phyloP scores from a whole-genome alignment of 2,113 vertebrate genomes.

The Tragelaphus scriptus region DNA sequence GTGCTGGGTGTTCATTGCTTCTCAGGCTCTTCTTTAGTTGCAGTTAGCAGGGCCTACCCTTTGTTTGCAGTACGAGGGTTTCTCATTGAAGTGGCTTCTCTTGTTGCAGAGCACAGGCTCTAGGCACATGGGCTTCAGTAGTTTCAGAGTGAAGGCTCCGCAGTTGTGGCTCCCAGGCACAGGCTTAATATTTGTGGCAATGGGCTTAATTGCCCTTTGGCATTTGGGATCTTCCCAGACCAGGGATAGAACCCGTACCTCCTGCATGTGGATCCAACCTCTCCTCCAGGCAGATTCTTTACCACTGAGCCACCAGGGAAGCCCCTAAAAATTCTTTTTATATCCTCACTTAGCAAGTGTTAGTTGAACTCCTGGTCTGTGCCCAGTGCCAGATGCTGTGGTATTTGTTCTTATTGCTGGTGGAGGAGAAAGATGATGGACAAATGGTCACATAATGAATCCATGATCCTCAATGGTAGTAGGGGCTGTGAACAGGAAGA shows the following conservation, averaged over 20 bases:
- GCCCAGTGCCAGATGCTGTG: neutral
- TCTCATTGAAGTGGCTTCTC: neutral
- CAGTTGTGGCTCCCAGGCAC: neutral
- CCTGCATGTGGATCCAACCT: neutral
- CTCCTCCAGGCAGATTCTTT: neutral
- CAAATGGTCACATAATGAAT: no score
- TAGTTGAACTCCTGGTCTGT: accelerated
- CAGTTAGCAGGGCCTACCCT: neutral
- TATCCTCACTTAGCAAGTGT: neutral
- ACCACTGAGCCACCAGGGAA: neutral
- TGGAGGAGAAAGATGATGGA: neutral
- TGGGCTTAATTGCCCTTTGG: neutral
- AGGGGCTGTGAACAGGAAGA: neutral
- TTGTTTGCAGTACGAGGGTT: neutral
- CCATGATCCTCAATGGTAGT: no score
- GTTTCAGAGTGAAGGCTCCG: neutral
- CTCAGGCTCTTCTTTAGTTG: neutral
- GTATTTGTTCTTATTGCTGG: neutral
- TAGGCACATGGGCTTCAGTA: neutral
- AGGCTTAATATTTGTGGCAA: neutral
- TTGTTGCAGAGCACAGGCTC: neutral
- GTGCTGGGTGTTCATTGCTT: neutral
- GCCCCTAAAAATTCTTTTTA: neutral
- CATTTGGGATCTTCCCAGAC: neutral
- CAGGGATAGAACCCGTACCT: neutral